Conservation (phyloP, 2,888 invertebrate species). For the Aproaerema taeniolella region DNA sequence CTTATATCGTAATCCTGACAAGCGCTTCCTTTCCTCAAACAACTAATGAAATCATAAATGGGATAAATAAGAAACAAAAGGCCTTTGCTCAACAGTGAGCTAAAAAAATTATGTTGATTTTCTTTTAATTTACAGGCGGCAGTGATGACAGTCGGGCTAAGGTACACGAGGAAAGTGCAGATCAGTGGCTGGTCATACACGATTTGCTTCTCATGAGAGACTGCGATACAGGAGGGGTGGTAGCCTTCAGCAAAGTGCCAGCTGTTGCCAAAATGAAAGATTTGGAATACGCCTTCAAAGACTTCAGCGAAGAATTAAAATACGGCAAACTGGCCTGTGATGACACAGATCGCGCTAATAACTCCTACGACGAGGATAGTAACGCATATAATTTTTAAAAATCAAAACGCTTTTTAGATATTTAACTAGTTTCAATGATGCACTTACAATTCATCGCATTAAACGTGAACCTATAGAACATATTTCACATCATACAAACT, state of each 20-base stretch:
- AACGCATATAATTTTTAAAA: not conserved
- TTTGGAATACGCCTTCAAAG: slow-evolving; percentile 25
- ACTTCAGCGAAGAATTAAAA: slow-evolving; percentile 28
- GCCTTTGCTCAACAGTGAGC: not conserved
- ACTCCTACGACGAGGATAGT: not conserved
- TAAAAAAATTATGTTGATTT: not conserved
- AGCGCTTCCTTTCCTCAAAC: not conserved
- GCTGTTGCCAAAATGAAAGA: slow-evolving; percentile 18
- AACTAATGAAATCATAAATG: no score
- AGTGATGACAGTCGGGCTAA: not conserved
- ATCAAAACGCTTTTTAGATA: no score
- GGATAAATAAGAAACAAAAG: not conserved
- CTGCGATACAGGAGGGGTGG: slow-evolving; percentile 33
- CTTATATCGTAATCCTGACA: not conserved
- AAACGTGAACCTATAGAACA: no score
- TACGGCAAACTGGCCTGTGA: slow-evolving; percentile 28
- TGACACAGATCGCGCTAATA: slow-evolving; percentile 6
- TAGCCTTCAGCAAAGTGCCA: slow-evolving; percentile 33
- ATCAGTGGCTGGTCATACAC: slow-evolving; percentile 39
- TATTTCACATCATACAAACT: no score
- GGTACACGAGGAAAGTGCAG: slow-evolving; percentile 30
- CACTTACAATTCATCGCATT: no score
- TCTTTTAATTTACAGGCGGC: not conserved
- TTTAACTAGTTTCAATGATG: no score
- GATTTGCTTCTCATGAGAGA: slow-evolving; percentile 44